Evolutionary conservation across 2,888 invertebrate species (phyloP).

Genomic region (Pseudeuparius sepicola): DNA sequence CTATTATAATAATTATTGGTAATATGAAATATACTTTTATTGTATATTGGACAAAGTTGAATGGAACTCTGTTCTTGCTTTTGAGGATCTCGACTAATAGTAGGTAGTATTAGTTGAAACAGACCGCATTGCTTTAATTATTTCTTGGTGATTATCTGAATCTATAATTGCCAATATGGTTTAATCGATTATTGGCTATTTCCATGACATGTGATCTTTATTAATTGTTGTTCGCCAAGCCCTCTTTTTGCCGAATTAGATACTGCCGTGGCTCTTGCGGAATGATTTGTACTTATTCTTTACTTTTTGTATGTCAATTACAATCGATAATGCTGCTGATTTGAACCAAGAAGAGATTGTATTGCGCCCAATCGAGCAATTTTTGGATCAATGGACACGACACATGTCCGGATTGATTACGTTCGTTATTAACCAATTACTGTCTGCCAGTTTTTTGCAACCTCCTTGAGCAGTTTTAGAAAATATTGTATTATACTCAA

Average conservation of each 20-base stretch:
- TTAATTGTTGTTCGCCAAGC: conserved; percentile 12
- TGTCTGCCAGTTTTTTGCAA: conserved; percentile 15
- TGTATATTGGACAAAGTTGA: too few species aligned
- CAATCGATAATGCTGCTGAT: too few species aligned
- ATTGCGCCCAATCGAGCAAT: conserved; percentile 10
- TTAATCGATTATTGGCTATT: conserved; percentile 9
- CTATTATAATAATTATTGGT: too few species aligned
- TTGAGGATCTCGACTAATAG: too few species aligned
- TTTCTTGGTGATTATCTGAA: conserved; percentile 10
- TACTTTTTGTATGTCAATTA: conserved; percentile 8
- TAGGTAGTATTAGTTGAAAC: too few species aligned
- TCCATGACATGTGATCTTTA: conserved; percentile 10
- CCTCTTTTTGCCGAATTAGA: conserved; percentile 10
- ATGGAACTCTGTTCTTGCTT: too few species aligned
- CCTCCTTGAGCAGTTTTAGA: conserved; percentile 21
- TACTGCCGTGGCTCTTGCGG: too few species aligned
- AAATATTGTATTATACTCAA: conserved; percentile 23
- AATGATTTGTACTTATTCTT: conserved; percentile 12
- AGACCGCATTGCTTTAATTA: conserved; percentile 3
- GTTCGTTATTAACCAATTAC: conserved; percentile 20
- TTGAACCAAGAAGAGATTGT: conserved; percentile 12
- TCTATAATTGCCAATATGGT: conserved; percentile 13
- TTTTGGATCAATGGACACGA: conserved; percentile 12
- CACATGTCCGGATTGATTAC: conserved; percentile 15
- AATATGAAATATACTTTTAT: too few species aligned